phyloP scores from a whole-genome alignment of 2,113 vertebrate species.

The Lasiurus cinereus region DNA sequence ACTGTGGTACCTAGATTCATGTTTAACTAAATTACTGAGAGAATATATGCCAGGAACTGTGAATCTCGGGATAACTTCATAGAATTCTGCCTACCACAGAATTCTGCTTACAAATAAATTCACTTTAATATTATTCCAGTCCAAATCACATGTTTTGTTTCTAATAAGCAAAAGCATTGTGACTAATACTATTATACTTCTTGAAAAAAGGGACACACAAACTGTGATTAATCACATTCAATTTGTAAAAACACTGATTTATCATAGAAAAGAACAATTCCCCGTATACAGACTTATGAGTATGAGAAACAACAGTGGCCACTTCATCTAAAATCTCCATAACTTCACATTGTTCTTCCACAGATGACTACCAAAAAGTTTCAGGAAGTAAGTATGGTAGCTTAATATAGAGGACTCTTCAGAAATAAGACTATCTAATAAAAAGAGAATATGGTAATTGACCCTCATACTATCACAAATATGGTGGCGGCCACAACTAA shows the following conservation, averaged over 20 bases:
- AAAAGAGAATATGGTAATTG: too few species aligned
- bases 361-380: neutral
- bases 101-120: neutral
- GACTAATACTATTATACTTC: neutral
- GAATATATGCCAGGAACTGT: neutral
- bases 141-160: neutral
- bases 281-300: neutral
- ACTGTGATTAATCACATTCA: neutral
- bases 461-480: too few species aligned
- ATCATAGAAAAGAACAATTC: slow-evolving; percentile 4
- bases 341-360: neutral
- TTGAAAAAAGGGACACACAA: neutral
- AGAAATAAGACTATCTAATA: neutral
- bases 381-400: neutral
- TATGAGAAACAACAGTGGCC: neutral
- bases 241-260: neutral
- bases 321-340: neutral
- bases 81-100: neutral
- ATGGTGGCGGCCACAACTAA: too few species aligned
- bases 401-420: neutral
- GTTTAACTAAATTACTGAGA: neutral
- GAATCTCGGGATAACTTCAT: neutral
- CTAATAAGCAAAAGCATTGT: neutral
- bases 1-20: neutral
- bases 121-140: neutral